Evolutionary conservation across 2,888 invertebrate species (phyloP).

Genomic region (Trachelus tabidus): DNA sequence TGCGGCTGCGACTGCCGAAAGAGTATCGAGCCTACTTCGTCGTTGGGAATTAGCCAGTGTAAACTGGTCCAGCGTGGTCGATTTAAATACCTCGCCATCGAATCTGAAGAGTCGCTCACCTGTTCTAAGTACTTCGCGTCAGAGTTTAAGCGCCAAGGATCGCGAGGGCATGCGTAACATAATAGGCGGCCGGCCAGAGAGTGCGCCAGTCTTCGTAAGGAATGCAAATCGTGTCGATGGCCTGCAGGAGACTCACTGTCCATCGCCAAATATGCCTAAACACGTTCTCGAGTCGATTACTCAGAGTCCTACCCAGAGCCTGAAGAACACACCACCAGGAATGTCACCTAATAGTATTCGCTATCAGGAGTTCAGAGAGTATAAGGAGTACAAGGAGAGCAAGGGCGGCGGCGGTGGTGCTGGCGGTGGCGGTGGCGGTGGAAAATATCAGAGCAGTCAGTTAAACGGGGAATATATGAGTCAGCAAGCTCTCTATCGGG

Average conservation of each 20-base stretch:
- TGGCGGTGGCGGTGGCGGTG: constrained; percentile 5
- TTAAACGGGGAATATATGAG: constrained; percentile 54
- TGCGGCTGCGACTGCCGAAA: constrained; percentile 75
- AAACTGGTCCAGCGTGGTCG: constrained; percentile 57
- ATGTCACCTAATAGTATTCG: constrained; percentile 44
- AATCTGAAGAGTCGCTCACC: constrained; percentile 5
- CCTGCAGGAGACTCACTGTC: constrained; percentile 49
- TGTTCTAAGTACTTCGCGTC: constrained; percentile 37
- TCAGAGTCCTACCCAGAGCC: constrained; percentile 59
- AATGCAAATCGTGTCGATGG: constrained; percentile 59
- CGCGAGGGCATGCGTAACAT: constrained; percentile 61
- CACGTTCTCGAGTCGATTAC: constrained; percentile 61
- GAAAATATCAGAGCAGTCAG: constrained; percentile 32
- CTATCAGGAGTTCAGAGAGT: constrained; percentile 43
- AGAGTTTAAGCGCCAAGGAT: constrained; percentile 50
- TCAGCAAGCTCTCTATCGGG: constrained; percentile 53
- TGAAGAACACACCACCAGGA: constrained; percentile 51
- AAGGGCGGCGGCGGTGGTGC: constrained; percentile 8
- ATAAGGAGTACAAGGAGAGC: constrained; percentile 32
- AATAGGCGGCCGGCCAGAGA: constrained; percentile 59
- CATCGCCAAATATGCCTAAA: constrained; percentile 58
- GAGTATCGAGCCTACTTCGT: constrained; percentile 76
- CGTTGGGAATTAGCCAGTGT: constrained; percentile 82
- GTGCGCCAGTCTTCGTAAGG: constrained; percentile 56
- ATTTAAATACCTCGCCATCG: constrained; percentile 36